Percentiles rank a stretch among this genome's conserved stretches.
These are phyloP conservation scores for Adineta ricciae DNA, from an alignment of 2,888 invertebrate species.

Conservation along the genomic window DNA sequence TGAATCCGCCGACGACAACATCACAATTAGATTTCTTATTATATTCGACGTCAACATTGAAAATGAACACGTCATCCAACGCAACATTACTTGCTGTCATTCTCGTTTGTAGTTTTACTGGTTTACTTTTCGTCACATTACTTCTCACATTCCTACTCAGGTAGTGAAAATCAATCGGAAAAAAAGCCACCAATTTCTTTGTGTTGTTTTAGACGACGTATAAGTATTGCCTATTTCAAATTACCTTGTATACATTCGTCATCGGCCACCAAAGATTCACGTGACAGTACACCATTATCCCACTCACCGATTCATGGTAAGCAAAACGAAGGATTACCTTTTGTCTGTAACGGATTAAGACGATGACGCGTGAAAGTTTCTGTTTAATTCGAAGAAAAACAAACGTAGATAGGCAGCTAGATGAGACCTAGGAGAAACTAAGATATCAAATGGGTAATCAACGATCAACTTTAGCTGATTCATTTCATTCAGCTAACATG, in stretches of 20 bases:
- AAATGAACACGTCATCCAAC: not conserved
- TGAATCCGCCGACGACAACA: not conserved
- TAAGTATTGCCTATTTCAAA: slow-evolving; percentile 9
- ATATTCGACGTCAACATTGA: not conserved
- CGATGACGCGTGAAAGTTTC: not conserved
- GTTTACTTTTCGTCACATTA: not conserved
- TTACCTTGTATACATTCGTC: slow-evolving; percentile 9
- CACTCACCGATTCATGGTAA: slow-evolving; percentile 8
- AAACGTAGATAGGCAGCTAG: not conserved
- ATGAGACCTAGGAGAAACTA: not conserved
- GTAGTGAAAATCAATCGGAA: not conserved
- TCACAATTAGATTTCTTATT: not conserved
- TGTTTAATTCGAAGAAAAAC: not conserved
- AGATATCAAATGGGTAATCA: not conserved
- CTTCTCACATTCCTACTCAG: not conserved
- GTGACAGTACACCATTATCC: not conserved
- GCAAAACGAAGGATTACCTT: not conserved
- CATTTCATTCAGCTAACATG: not conserved
- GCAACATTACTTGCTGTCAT: not conserved
- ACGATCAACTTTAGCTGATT: not conserved
- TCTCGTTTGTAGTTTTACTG: not conserved
- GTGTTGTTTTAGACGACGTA: not conserved
- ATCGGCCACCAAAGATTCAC: not conserved
- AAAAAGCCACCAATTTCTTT: not conserved
- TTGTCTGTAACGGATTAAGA: not conserved